Conservation (phyloP, 2,888 invertebrate species). For the Thyatira batis region DNA sequence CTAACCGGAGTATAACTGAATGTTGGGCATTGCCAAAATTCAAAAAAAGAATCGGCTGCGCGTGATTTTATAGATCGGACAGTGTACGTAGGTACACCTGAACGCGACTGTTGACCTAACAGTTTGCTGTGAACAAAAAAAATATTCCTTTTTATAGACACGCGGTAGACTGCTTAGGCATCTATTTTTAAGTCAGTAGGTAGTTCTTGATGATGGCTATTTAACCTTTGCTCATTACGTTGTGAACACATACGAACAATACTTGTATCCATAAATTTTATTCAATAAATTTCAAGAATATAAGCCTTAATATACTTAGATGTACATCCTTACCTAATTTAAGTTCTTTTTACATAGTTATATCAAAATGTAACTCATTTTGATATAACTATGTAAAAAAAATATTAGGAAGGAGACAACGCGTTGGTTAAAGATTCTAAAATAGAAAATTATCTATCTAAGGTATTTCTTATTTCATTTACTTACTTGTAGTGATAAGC, state of each 20-base stretch:
- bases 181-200: conserved; percentile 7
- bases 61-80: conserved; percentile 6
- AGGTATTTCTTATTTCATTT: no score
- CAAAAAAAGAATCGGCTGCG: conserved; percentile 19
- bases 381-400: no score
- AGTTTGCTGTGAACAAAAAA: conserved; percentile 20
- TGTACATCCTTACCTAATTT: no score
- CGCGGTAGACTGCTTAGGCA: conserved; percentile 21
- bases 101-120: conserved; percentile 37
- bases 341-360: no score
- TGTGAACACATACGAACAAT: neutral
- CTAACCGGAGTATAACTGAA: conserved; percentile 6
- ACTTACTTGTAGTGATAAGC: no score
- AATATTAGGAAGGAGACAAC: no score
- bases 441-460: no score
- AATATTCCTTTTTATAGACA: conserved; percentile 28
- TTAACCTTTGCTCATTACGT: neutral
- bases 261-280: no score
- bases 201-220: neutral
- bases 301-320: no score
- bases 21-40: conserved; percentile 21
- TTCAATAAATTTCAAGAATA: no score
- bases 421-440: no score
- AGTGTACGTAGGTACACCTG: conserved; percentile 29
- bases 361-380: no score